phyloP scores from a whole-genome alignment of 2,113 vertebrate genomes.

The Zosterops pallidus region DNA sequence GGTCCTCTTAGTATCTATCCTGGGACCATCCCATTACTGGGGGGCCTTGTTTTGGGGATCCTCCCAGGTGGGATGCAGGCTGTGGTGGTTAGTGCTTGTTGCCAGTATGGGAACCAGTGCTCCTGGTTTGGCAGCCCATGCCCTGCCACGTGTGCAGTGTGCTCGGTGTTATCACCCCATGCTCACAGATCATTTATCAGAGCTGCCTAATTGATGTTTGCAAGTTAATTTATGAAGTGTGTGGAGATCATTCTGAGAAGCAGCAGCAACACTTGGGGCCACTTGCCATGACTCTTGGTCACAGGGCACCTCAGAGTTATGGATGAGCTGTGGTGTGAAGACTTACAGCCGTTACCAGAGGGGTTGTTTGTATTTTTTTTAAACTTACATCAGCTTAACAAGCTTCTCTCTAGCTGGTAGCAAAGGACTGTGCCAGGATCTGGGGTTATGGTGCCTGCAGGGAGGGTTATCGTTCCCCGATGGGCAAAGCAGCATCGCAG shows the following conservation, averaged over 20 bases:
- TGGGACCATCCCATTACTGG: not conserved
- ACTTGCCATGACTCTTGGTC: not conserved
- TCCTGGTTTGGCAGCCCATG: not conserved
- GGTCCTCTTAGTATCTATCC: too few species aligned
- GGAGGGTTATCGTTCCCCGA: not conserved
- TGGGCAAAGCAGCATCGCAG: fast-evolving
- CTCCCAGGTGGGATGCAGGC: not conserved
- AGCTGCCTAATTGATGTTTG: not conserved
- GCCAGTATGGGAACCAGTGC: not conserved
- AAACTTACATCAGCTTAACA: not conserved
- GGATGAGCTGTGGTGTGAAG: not conserved
- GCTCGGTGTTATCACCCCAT: fast-evolving
- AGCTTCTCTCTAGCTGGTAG: not conserved
- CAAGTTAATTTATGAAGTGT: not conserved
- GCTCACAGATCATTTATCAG: not conserved
- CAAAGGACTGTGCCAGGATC: fast-evolving
- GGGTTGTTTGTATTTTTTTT: not conserved
- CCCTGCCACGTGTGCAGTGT: fast-evolving
- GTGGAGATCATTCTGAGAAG: not conserved
- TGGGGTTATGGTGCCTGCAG: not conserved
- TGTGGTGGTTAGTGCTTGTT: not conserved
- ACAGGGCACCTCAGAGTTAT: not conserved
- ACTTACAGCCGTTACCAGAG: not conserved
- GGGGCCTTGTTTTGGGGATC: not conserved
- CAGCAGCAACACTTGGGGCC: not conserved